A percentile compares a stretch with the other conserved stretches of the same genome.
phyloP scores from a whole-genome alignment of 2,797 vertebrate genomes.

The Urocyon cinereoargenteus region DNA sequence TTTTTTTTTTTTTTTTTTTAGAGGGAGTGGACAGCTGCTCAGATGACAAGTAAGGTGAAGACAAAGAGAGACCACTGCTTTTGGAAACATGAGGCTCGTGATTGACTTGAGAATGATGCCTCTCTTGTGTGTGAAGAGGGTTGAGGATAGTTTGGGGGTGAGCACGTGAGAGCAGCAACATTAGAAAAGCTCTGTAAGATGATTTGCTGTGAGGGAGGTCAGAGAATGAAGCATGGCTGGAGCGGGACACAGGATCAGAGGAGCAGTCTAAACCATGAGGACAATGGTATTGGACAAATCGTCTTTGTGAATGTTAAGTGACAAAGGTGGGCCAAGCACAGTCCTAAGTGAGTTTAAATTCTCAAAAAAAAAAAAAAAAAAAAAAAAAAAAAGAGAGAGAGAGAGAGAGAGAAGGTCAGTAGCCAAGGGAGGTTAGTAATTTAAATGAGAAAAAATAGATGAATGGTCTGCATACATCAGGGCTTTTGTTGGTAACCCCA shows the following conservation, averaged over 20 bases:
- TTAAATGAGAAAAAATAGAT: neutral
- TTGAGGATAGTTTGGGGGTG: neutral
- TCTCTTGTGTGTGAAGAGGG: neutral
- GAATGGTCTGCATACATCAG: neutral
- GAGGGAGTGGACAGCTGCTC: neutral
- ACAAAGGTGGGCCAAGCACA: neutral
- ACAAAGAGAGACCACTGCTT: neutral
- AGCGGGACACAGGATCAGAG: neutral
- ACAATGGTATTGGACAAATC: neutral
- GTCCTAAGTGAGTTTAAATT: neutral
- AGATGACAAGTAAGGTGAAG: neutral
- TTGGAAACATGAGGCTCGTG: neutral
- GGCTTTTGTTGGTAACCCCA: neutral
- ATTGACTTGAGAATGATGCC: neutral
- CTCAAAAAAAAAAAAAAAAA: neutral
- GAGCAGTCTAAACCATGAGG: neutral
- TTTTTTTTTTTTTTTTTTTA: neutral
- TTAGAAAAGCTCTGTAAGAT: neutral
- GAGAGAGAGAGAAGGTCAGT: too few relatives aligned
- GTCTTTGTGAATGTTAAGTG: neutral
- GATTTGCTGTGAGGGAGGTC: neutral
- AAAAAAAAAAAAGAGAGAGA: too few relatives aligned
- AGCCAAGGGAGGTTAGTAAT: neutral
- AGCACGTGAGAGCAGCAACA: neutral
- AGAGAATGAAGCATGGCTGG: neutral